These are phyloP conservation scores for Drosophila prostipennis DNA, from an alignment of 2,888 invertebrate species.

Conservation along the genomic window DNA sequence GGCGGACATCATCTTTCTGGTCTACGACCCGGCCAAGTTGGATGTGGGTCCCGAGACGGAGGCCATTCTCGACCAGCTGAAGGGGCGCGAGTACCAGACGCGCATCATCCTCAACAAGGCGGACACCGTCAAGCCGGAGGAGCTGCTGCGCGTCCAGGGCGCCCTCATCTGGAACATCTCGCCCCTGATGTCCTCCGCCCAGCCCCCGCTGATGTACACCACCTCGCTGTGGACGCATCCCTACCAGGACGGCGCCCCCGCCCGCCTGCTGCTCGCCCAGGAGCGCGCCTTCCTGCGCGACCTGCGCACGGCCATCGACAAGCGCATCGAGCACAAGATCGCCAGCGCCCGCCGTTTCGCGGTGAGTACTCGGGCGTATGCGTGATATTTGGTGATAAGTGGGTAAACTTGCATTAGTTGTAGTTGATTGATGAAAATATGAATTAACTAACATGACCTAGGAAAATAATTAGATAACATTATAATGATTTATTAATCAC, in stretches of 20 bases:
- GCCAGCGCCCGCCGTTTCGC: constrained; percentile 97
- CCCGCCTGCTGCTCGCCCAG: constrained; percentile 92
- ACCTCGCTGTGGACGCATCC: constrained; percentile 95
- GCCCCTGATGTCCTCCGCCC: constrained; percentile 97
- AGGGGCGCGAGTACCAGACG: constrained; percentile 96
- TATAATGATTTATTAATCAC: too few relatives aligned
- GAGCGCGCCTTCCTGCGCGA: constrained; percentile 95
- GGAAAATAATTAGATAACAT: too few relatives aligned
- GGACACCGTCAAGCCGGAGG: constrained; percentile 95
- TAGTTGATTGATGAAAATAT: too few relatives aligned
- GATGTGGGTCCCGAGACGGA: constrained; percentile 98
- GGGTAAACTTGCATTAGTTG: background rate
- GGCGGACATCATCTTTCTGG: constrained; percentile 96
- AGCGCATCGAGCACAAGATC: constrained; percentile 96
- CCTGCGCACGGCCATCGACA: constrained; percentile 92
- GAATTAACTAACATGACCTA: too few relatives aligned
- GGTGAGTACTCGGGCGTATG: constrained; percentile 86
- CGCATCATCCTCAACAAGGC: constrained; percentile 97
- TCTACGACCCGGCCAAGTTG: constrained; percentile 97
- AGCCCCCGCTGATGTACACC: constrained; percentile 96
- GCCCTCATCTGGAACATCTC: constrained; percentile 98
- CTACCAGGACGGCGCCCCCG: constrained; percentile 92
- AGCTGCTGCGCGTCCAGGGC: constrained; percentile 96
- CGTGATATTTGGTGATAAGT: background rate
- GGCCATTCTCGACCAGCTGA: constrained; percentile 96